Conservation (phyloP, 2,113 vertebrate species). For the Gnathonemus echidnorhynchus region DNA sequence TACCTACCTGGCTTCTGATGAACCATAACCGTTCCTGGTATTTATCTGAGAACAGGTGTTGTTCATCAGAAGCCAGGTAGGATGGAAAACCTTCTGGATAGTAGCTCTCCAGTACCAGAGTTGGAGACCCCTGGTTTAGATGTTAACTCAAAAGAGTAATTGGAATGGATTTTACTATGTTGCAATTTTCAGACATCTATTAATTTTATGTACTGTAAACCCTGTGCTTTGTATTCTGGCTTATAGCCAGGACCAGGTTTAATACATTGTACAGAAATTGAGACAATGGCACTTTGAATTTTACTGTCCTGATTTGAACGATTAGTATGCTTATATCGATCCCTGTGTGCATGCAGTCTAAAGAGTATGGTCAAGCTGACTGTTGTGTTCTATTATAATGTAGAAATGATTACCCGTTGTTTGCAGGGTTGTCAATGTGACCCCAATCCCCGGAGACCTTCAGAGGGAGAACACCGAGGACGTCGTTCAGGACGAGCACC, state of each 20-base stretch:
- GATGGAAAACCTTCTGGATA: neutral
- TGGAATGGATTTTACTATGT: neutral
- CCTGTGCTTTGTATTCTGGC: neutral
- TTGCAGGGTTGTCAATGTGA: constrained; percentile 79
- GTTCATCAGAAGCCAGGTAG: neutral
- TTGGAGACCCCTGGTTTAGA: neutral
- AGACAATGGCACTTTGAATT: neutral
- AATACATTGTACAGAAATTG: neutral
- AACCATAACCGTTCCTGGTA: neutral
- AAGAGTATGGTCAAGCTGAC: neutral
- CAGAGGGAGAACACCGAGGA: constrained; percentile 95
- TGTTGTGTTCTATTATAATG: neutral
- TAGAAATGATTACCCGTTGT: neutral
- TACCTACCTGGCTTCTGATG: neutral
- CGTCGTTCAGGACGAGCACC: constrained; percentile 89
- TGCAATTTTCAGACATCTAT: neutral
- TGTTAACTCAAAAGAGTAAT: neutral
- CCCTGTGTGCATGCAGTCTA: neutral
- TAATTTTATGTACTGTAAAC: neutral
- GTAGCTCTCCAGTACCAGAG: neutral
- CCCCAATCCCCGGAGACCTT: constrained; percentile 78
- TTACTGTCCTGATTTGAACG: neutral
- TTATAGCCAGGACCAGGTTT: neutral
- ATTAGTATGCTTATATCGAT: neutral
- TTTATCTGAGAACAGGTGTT: neutral